Evolutionary conservation across 1,140 invertebrate genomes (phyloP), one percentile per base, ranked within the genome.

Genomic region (Zaprionus africanus): DNA sequence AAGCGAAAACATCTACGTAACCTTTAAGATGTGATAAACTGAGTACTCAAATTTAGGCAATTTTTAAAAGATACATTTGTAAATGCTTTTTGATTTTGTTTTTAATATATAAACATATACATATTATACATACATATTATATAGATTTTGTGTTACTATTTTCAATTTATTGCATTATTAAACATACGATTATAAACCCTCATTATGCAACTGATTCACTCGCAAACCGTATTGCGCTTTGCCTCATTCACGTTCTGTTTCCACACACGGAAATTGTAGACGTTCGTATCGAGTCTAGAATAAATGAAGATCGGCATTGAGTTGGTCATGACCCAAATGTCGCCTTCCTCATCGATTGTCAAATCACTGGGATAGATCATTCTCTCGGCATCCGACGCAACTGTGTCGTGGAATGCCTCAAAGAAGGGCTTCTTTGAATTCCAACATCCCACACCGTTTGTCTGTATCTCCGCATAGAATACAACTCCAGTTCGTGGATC

Each of bases 361-460:
- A 93, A 76, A 68, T 93, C 92, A 79, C 92, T 92, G 34, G 96
- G 95, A 93, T 96, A 96, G 76, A 96, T 95, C 74, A 97, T 93
- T 1, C 83, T 93, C 46, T 92, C 78, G 6, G 92, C 92, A 79
- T 96, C 94, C 66, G 94, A 90, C 0, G 93, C 95, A 1, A 96
- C 81, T 11, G 94, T 92, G 1, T 93, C 94, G 26, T 96, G 92
- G 83, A 94, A 95, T 12, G 94, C 90, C 1, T 94, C 91, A 12
- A 90, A 93, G 11, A 96, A 92, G 1, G 93, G 85, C 0, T 58
- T 43, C 2, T 26, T 93, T 0, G 93, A 94, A 72, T 96, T 95
- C 96, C 96, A 97, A 75, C 96, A 97, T 2, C 95, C 95, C 0
- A 96, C 92, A 1, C 95, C 95, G 81, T 96, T 95, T 46, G 92